Base-by-base conservation (phyloP, 2,888 invertebrate genomes). In the Frankliniella intonsa region DNA sequence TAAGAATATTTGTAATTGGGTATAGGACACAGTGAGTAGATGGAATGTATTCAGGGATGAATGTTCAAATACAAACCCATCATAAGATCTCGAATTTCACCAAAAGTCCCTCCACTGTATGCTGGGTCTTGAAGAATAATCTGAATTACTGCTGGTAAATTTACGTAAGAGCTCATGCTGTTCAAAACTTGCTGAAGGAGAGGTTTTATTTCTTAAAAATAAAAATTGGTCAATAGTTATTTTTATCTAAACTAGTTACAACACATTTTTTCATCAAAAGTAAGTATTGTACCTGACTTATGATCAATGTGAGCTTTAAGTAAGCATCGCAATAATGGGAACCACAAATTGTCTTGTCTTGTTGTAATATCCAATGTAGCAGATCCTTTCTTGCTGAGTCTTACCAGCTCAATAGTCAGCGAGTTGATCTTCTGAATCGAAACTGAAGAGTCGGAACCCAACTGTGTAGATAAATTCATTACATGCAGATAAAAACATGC, bases 111-210 rank as follows among this genome's bases (percentile, higher is more conserved):
- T 11, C 88, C 88, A 83, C 88, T 87, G 86, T 90, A 90, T 38
- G 89, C 88, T 62, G 90, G 90, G 85, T 90, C 89, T 86, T 89
- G 88, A 83, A 90, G 86, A n/a, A 87, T 85, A 1, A 87, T 85
- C 84, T 88, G 87, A n/a, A 88, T 86, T 82, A 91, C 89, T 27
- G 89, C 89, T 3, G 90, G 89, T 51, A 90, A 87, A 76, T 90
- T 88, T 22, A 91, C 89, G 84, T 90, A 89, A 79, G 90, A 89
- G 88, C 90, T 89, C 89, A 90, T 90, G 83, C 88, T 89, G 85
- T 89, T 89, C 83, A 91, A 85, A 17, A 91, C 85, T 82, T 84
- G 84, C 83, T 84, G 85, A 79, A 86, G 82, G 5, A 80, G 49
- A n/a, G 80, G 79, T 69, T 82, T n/a, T 65, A 85, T 83, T 80